phyloP scores from a whole-genome alignment of 1,140 invertebrate genomes.

The Goniozus legneri region DNA sequence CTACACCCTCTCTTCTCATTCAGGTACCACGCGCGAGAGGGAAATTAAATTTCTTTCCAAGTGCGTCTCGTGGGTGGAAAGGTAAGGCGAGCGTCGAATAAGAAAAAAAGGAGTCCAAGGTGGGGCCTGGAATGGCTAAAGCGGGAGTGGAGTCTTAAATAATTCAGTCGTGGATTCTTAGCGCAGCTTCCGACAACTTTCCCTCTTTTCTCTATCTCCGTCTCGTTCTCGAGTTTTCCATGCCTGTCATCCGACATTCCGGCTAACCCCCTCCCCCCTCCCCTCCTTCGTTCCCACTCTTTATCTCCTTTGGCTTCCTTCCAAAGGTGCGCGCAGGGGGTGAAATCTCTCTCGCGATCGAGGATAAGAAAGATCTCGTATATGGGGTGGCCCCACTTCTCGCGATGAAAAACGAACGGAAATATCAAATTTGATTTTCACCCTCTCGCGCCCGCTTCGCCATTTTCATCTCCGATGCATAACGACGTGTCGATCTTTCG shows the following conservation, averaged over 20 bases:
- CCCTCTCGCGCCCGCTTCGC: neutral
- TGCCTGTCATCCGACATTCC: conserved; percentile 28
- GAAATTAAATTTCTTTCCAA: too few species aligned
- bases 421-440: conserved; percentile 37
- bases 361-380: too few species aligned
- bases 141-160: conserved; percentile 28
- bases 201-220: conserved; percentile 7
- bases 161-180: conserved; percentile 29
- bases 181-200: conserved; percentile 21
- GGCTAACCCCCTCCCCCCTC: conserved; percentile 6
- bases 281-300: too few species aligned
- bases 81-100: neutral
- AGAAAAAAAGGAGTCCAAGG: conserved; percentile 1
- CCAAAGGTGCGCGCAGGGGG: too few species aligned
- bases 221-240: conserved; percentile 3
- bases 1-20: too few species aligned
- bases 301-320: too few species aligned
- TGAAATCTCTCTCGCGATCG: too few species aligned
- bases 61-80: too few species aligned
- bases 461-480: neutral
- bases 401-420: conserved; percentile 32
- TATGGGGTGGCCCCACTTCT: too few species aligned
- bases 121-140: conserved; percentile 8
- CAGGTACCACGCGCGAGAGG: too few species aligned
- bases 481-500: neutral